Percentiles rank a stretch among this genome's conserved stretches.
Evolutionary conservation across 2,888 invertebrate genomes (phyloP).

Genomic region (Drosophila cognata): DNA sequence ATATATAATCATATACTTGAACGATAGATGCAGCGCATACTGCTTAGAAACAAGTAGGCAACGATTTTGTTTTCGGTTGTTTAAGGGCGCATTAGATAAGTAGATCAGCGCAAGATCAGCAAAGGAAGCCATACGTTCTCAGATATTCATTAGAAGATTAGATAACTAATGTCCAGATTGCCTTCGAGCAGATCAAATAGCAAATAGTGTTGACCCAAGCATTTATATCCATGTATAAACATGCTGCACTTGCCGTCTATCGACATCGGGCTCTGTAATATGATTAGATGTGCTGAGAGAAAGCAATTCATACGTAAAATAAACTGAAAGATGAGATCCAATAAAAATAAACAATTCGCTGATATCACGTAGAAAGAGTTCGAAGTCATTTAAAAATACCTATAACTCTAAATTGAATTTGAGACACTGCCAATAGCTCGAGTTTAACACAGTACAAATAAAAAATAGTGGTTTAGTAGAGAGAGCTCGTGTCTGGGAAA

Average conservation of each 20-base stretch:
- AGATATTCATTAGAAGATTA: neutral
- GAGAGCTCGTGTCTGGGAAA: neutral
- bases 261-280: neutral
- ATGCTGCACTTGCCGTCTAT: neutral
- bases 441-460: neutral
- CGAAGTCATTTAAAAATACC: neutral
- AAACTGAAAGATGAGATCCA: neutral
- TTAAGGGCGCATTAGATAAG: conserved; percentile 26
- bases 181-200: neutral
- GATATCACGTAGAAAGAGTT: neutral
- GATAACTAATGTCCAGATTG: conserved; percentile 15
- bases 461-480: neutral
- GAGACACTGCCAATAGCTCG: neutral
- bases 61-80: conserved; percentile 4
- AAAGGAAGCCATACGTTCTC: neutral
- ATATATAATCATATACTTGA: neutral
- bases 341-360: neutral
- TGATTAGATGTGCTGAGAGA: neutral
- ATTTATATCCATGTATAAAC: neutral
- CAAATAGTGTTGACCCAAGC: neutral
- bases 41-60: conserved; percentile 17
- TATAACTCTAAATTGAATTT: neutral
- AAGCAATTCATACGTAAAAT: neutral
- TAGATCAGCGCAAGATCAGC: conserved; percentile 37
- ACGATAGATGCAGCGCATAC: neutral